These are phyloP conservation scores for Periophthalmodon schlosseri DNA, from an alignment of 2,113 vertebrate genomes.

Conservation along the genomic window DNA sequence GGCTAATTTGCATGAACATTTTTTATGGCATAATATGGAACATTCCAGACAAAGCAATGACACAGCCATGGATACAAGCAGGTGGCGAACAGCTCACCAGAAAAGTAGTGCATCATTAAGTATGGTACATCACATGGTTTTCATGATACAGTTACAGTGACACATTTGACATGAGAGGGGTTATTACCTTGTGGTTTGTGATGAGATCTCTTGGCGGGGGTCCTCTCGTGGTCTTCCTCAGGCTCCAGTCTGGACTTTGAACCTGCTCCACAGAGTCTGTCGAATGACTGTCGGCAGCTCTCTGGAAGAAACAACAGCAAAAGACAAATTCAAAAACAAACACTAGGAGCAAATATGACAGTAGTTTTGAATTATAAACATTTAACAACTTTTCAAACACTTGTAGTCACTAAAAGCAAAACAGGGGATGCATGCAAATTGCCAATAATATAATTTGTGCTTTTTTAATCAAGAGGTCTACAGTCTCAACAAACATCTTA, in stretches of 20 bases:
- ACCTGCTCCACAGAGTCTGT: constrained; percentile 17
- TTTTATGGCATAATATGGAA: background rate
- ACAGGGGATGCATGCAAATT: too few relatives aligned
- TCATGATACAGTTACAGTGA: background rate
- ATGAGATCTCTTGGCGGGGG: constrained; percentile 10
- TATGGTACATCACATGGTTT: background rate
- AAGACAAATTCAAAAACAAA: background rate
- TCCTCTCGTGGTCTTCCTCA: constrained; percentile 3
- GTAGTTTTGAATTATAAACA: background rate
- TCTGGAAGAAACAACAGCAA: constrained; percentile 14
- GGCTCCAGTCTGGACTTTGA: fast-evolving
- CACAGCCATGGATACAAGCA: background rate
- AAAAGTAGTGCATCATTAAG: background rate
- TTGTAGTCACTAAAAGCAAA: background rate
- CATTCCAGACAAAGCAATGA: background rate
- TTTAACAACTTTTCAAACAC: background rate
- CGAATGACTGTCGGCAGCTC: constrained; percentile 12
- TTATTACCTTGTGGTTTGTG: constrained; percentile 46
- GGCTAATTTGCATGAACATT: background rate
- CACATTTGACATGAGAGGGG: background rate
- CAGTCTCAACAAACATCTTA: background rate
- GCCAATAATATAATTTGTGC: too few relatives aligned
- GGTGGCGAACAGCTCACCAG: background rate
- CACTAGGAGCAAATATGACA: background rate
- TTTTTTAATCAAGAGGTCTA: too few relatives aligned